phyloP scores from a whole-genome alignment of 2,888 invertebrate genomes.

The Agonopterix alstromeriana region DNA sequence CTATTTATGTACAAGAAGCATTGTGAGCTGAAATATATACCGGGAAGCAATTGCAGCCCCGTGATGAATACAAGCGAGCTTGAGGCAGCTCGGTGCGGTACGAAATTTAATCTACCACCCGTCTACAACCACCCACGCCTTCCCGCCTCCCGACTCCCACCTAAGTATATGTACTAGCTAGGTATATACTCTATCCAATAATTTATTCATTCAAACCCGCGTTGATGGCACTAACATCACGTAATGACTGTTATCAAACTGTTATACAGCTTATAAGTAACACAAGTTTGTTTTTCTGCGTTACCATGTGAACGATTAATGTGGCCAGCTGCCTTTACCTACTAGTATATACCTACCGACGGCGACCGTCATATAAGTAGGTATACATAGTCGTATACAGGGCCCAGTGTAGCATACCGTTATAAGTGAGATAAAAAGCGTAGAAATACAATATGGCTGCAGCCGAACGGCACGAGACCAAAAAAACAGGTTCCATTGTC shows the following conservation, averaged over 20 bases:
- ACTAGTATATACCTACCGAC: slow-evolving; percentile 39
- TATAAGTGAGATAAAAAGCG: slow-evolving; percentile 37
- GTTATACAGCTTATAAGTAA: slow-evolving; percentile 20
- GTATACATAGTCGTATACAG: slow-evolving; percentile 25
- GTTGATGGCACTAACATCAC: slow-evolving; percentile 24
- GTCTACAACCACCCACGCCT: slow-evolving; percentile 47
- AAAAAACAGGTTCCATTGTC: slow-evolving; percentile 13
- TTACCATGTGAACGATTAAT: slow-evolving; percentile 54
- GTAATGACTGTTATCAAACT: slow-evolving; percentile 21
- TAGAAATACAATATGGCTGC: not conserved
- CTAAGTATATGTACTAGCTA: slow-evolving; percentile 14
- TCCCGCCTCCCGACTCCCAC: slow-evolving; percentile 24
- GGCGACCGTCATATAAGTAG: slow-evolving; percentile 17
- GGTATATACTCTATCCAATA: slow-evolving; percentile 28
- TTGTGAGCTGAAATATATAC: slow-evolving; percentile 34
- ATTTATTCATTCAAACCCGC: slow-evolving; percentile 52
- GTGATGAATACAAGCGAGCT: slow-evolving; percentile 64
- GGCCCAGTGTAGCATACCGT: slow-evolving; percentile 42
- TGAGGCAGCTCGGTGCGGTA: slow-evolving; percentile 51
- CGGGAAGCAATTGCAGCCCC: slow-evolving; percentile 55
- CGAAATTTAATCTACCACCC: slow-evolving; percentile 71
- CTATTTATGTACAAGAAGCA: slow-evolving; percentile 6
- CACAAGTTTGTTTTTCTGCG: slow-evolving; percentile 45
- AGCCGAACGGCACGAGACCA: slow-evolving; percentile 11
- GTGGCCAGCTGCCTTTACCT: slow-evolving; percentile 10